Base-by-base conservation (phyloP, 2,888 invertebrate species). In the Timema podura region DNA sequence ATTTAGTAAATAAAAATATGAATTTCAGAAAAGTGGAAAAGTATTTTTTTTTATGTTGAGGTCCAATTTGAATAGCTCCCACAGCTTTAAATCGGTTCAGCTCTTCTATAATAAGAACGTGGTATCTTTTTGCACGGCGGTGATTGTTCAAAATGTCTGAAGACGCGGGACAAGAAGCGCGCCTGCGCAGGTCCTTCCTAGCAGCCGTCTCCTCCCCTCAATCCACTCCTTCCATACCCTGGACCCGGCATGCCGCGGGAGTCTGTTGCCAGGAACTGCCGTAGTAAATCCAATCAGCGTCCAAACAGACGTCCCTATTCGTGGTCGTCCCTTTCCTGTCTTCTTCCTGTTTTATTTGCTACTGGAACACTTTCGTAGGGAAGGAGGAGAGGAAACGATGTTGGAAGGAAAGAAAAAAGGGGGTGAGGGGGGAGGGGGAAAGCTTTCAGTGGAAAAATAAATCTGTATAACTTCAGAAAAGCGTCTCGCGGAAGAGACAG, bases 171-270 rank as follows among this genome's bases (percentile, higher is more conserved):
- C 3, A 30, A 30, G 30, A 30, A 30, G 30, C 30, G 30, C 30
- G 30, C 30, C 30, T 30, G 30, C 30, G 30, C 30, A 30, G 30
- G 30, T 30, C 30, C 30, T 30, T 30, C 30, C 61, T 9, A 30
- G 44, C 44, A 61, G 61, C 16, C 9, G 10, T 15, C 30, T 13
- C 57, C 57, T 16, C 61, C 30, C 61, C 67, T 74, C 72, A 70
- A 76, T 69, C 71, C 73, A 64, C 68, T 64, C 68, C 73, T 75
- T 75, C 74, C 74, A 76, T 74, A 73, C 70, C 72, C 73, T 70
- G 70, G 70, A 13, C 65, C 5, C 15, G 49, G 30, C 30, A 30
- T 30, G 30, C 30, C 30, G 3, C 30, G 30, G 30, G 30, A 30
- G 30, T 30, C 30, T 30, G 30, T 30, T 30, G 30, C 30, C 30